Evolutionary conservation across 1,140 invertebrate species (phyloP).

Genomic region (Idris sp.): DNA sequence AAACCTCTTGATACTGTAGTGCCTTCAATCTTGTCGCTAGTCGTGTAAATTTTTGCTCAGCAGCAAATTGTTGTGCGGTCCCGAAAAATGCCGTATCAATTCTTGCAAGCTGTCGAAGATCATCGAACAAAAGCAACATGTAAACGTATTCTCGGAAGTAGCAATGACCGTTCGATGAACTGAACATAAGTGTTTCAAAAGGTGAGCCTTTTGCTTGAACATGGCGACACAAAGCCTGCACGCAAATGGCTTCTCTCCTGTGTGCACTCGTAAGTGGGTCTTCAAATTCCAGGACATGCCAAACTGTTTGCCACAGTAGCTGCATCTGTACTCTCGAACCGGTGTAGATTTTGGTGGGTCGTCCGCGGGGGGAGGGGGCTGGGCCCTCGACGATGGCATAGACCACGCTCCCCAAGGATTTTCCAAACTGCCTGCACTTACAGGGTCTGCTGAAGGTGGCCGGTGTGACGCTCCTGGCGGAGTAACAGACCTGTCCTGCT

Average conservation of each 20-base stretch:
- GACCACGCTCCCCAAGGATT: conserved; percentile 84
- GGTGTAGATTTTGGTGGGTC: conserved; percentile 79
- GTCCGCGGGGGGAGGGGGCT: conserved; percentile 80
- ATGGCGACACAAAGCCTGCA: conserved; percentile 91
- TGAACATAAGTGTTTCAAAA: conserved; percentile 90
- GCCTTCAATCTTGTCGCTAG: conserved; percentile 71
- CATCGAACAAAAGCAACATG: conserved; percentile 90
- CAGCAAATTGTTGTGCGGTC: conserved; percentile 90
- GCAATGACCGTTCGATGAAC: conserved; percentile 91
- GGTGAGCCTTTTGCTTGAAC: conserved; percentile 93
- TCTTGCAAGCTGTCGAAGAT: conserved; percentile 90
- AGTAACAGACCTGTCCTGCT: conserved; percentile 79
- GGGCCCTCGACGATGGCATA: conserved; percentile 80
- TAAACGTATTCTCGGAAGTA: conserved; percentile 84
- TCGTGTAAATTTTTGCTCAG: conserved; percentile 91
- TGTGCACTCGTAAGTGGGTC: conserved; percentile 90
- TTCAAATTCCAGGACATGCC: conserved; percentile 94
- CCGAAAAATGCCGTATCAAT: conserved; percentile 89
- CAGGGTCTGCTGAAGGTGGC: conserved; percentile 83
- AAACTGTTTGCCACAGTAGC: conserved; percentile 92
- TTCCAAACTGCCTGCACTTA: conserved; percentile 75
- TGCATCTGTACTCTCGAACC: conserved; percentile 89
- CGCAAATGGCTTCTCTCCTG: conserved; percentile 91
- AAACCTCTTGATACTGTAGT: conserved; percentile 53
- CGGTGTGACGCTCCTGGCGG: conserved; percentile 81